These are phyloP conservation scores for Andrena camellia DNA, from an alignment of 2,888 invertebrate genomes.

Conservation along the genomic window DNA sequence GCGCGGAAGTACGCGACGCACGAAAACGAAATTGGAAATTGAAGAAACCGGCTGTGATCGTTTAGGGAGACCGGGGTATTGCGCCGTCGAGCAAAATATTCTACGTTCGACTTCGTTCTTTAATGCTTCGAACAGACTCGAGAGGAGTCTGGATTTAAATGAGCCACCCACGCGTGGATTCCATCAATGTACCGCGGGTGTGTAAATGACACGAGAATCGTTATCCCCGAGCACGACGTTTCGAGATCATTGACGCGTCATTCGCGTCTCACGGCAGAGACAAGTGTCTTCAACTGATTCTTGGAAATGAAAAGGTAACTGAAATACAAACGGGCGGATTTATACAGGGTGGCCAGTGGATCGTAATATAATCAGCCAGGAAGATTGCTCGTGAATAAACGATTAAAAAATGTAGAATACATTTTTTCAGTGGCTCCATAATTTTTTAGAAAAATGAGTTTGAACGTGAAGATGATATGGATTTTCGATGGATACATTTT, in stretches of 20 bases:
- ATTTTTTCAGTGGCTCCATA: no score
- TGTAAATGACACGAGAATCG: conserved; percentile 40
- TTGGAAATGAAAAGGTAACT: neutral
- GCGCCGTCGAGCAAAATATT: neutral
- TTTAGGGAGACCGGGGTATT: neutral
- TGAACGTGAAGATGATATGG: no score
- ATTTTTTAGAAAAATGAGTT: no score
- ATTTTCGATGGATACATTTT: no score
- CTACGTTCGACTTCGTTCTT: neutral
- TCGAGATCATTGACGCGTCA: conserved; percentile 26
- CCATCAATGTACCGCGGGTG: conserved; percentile 34
- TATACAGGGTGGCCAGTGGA: no score
- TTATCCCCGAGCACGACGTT: conserved; percentile 8
- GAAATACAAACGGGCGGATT: neutral
- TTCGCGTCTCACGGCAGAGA: neutral
- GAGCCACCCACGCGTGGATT: conserved; percentile 59
- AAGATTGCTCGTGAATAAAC: no score
- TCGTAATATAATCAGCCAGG: no score
- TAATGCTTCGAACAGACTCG: conserved; percentile 11
- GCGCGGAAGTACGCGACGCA: no score
- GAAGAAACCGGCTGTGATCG: neutral
- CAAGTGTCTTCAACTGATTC: neutral
- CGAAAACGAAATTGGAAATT: neutral
- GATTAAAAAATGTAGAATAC: no score
- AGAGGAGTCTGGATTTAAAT: conserved; percentile 50